Evolutionary conservation across 2,888 invertebrate genomes (phyloP).

Genomic region (Eilema griseolum): DNA sequence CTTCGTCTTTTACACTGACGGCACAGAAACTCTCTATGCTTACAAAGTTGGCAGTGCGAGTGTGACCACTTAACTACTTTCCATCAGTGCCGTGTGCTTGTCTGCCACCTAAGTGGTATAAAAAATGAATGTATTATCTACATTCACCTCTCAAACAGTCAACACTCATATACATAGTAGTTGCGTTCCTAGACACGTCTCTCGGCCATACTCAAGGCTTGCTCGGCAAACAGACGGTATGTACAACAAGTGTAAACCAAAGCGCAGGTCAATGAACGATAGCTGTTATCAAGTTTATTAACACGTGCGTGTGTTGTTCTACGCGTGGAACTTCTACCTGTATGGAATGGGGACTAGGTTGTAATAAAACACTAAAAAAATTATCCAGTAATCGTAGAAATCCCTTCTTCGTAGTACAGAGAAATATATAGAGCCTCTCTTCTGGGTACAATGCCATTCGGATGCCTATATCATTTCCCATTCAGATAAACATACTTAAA

Average conservation of each 20-base stretch:
- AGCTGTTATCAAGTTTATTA: slow-evolving; percentile 74
- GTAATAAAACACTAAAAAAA: not conserved
- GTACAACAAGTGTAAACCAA: slow-evolving; percentile 57
- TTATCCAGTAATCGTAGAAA: not conserved
- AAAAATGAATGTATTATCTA: not conserved
- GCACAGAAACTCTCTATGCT: no score
- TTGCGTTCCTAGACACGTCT: slow-evolving; percentile 18
- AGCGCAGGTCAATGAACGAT: slow-evolving; percentile 71
- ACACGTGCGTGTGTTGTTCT: slow-evolving; percentile 56
- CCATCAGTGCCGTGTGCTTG: no score
- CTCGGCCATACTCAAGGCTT: slow-evolving; percentile 67
- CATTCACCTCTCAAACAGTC: not conserved
- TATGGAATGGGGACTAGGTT: not conserved
- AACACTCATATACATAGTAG: not conserved
- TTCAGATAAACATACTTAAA: no score
- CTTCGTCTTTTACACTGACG: no score
- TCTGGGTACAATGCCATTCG: no score
- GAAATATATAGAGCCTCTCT: no score
- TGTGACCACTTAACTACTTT: no score
- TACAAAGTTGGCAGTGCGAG: no score
- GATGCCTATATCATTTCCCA: no score
- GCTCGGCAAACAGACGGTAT: slow-evolving; percentile 64
- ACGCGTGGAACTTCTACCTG: not conserved
- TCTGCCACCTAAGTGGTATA: no score
- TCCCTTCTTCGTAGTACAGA: not conserved